Base-by-base conservation (phyloP, 2,113 vertebrate species). In the Chitala chitala region DNA sequence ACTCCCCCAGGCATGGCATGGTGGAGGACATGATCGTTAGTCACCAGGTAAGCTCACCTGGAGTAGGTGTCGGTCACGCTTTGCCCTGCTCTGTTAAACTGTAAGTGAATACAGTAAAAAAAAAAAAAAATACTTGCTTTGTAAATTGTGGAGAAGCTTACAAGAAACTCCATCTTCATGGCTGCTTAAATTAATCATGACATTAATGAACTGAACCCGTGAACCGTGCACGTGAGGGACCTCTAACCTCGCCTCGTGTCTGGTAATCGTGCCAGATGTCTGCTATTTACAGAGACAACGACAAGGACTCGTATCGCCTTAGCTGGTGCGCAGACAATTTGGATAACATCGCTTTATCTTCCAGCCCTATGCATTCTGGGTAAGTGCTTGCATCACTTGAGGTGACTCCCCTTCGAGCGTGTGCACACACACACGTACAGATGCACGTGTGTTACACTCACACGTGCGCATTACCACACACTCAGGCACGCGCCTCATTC, bases 351-450 rank as follows among this genome's bases (percentile, higher is more conserved):
- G 94, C 94, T 56, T 89, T 98, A 81, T 97, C 96, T 75, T 95
- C 93, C 78, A 98, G 95, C 75, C 95, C 96, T 68, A 89, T 96
- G 78, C 95, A 98, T 86, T 98, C 97, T 72, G 95, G 97, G 97
- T 99, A 83, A 84, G 94, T 92, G 7, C 50, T 10, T 58, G 73
- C 44, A n/a, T 3, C 3, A 42, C 5, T 29, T 17, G 5, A 10
- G 40, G 55, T 2, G 22, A 8, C 2, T 9, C 12, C 48, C 64
- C 38, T 22, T 22, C 64, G 12, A 20, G 31, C 13, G 17, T 40
- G 6, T 12, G 44, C 29, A 38, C 26, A 73, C 33, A 51, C 26
- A 75, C 12, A 61, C 15, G 4, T 44, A 22, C 3, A 17, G 24
- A 46, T 55, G 40, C 55, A 51, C 55, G n/a, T n/a, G n/a, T n/a